phyloP scores from a whole-genome alignment of 2,797 vertebrate genomes.

The Crotalus adamanteus region DNA sequence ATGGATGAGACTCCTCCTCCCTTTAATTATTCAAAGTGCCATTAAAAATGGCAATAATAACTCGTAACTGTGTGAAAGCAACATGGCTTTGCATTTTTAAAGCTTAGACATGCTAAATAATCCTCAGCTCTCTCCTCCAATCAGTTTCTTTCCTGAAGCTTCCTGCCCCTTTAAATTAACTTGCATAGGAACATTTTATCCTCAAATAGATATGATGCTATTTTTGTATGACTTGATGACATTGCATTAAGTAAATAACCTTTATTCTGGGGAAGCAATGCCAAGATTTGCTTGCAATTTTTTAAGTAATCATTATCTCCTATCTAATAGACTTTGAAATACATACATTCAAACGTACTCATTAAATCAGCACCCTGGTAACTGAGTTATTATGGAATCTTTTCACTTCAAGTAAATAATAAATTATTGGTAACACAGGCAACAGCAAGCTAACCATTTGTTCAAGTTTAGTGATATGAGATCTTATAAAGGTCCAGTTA shows the following conservation, averaged over 20 bases:
- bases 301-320: neutral
- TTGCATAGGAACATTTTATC: neutral
- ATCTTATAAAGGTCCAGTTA: neutral
- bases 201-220: neutral
- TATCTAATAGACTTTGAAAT: neutral
- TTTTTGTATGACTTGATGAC: slow-evolving; percentile 17
- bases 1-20: neutral
- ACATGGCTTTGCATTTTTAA: slow-evolving; percentile 27
- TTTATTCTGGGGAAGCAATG: slow-evolving; percentile 1
- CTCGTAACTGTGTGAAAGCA: slow-evolving; percentile 2
- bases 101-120: slow-evolving; percentile 29
- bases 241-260: slow-evolving; percentile 12
- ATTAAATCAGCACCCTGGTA: neutral
- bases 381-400: neutral
- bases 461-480: neutral
- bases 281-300: neutral
- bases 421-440: neutral
- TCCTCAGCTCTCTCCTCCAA: slow-evolving; percentile 43
- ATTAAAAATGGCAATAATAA: neutral
- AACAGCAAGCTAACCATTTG: neutral
- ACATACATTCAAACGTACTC: neutral
- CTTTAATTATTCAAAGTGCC: neutral
- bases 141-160: slow-evolving; percentile 33
- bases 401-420: neutral
- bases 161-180: slow-evolving; percentile 20